Base-by-base conservation (phyloP, 2,888 invertebrate genomes). In the Trichopoda pennipes region DNA sequence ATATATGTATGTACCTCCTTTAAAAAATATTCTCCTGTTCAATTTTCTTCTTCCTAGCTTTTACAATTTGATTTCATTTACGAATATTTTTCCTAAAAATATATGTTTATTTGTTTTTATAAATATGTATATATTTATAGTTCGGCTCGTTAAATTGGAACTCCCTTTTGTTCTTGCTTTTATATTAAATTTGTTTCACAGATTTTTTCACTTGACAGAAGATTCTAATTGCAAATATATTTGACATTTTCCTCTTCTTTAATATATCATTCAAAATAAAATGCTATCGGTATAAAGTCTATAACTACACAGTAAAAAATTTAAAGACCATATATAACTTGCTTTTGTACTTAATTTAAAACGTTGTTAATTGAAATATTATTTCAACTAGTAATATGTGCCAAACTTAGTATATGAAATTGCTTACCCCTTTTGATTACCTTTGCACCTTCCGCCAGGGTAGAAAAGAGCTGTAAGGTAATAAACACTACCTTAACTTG, bases 171-270 rank as follows among this genome's bases (percentile, higher is more conserved):
- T 66, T 70, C 63, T 61, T 70, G 63, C 63, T 70, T 56, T 64
- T 28, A 55, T 55, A 63, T 63, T 63, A 58, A 76, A 63, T 49
- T 64, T 69, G 17, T 53, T 80, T 77, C 63, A 69, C 63, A 56
- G 73, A 77, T 81, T 81, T 77, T 66, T 63, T 73, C 63, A 68
- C 61, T 76, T 81, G 73, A 77, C 72, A 75, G 69, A 38, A 28
- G 21, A 64, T 55, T 55, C 47, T 21, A 19, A 56, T 63, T 32
- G 55, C 32, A 55, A 73, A 17, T 55, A n/a, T 28, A 61, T 73
- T 55, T 73, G 42, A 44, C 32, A 32, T 8, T 3, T 19, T 3
- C 19, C 42, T 42, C 19, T 73, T 61, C 21, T 35, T 70, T 38
- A n/a, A 38, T 21, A 23, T 42, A 17, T 9, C 28, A 55, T 19